These are phyloP conservation scores for Montipora sp. DNA, from an alignment of 64 coral and sea anemone genomes.

Conservation along the genomic window DNA sequence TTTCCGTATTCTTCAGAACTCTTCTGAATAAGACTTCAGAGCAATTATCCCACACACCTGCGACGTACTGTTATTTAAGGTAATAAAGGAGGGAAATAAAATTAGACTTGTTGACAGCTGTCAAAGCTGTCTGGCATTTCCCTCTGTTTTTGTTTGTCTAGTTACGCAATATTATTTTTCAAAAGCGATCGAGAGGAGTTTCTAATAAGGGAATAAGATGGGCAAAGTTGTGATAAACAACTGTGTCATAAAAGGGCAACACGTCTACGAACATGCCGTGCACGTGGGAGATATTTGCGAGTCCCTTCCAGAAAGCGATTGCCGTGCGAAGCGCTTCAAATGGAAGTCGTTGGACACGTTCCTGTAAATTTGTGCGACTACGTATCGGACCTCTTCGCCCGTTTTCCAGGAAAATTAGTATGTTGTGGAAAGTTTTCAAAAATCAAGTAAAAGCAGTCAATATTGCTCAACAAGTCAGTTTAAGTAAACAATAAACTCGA, in stretches of 20 bases:
- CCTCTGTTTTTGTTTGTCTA: background rate
- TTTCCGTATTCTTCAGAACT: slow-evolving; percentile 21
- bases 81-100: background rate
- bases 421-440: slow-evolving; percentile 29
- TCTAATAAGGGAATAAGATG: background rate
- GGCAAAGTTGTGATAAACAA: background rate
- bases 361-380: slow-evolving; percentile 38
- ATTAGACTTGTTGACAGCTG: background rate
- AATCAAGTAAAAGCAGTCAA: slow-evolving; percentile 25
- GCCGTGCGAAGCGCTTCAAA: slow-evolving; percentile 27
- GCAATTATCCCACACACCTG: background rate
- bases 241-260: background rate
- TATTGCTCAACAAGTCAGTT: slow-evolving; percentile 19
- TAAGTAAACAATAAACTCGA: slow-evolving; percentile 1
- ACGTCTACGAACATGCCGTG: background rate
- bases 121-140: background rate
- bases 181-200: background rate
- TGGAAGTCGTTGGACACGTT: slow-evolving; percentile 21
- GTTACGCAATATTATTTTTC: background rate
- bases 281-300: background rate
- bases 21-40: background rate
- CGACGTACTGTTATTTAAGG: background rate
- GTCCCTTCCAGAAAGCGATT: slow-evolving; percentile 4
- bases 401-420: slow-evolving; percentile 35
- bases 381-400: slow-evolving; percentile 15